Percentiles rank a stretch among this genome's conserved stretches.
Evolutionary conservation across 2,113 vertebrate genomes (phyloP).

Genomic region (Pseudopodoces humilis): DNA sequence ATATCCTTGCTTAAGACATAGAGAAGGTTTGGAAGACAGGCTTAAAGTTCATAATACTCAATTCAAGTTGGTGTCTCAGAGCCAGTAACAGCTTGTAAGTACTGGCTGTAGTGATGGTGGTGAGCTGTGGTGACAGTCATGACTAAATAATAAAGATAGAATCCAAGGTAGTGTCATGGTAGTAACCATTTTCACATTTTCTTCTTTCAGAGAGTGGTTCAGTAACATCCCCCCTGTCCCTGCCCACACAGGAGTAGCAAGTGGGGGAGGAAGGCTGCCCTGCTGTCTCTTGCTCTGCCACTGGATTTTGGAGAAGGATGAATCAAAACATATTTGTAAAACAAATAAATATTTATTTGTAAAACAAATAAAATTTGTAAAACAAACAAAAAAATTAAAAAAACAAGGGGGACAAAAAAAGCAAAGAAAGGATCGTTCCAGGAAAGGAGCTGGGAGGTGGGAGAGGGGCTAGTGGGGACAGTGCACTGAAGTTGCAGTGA

Average conservation of each 20-base stretch:
- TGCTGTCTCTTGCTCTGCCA: neutral
- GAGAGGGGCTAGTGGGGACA: rapidly evolving
- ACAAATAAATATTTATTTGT: neutral
- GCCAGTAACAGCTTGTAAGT: neutral
- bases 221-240: neutral
- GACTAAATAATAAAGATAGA: neutral
- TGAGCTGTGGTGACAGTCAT: neutral
- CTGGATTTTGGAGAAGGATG: neutral
- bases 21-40: neutral
- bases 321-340: neutral
- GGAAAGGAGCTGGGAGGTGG: neutral
- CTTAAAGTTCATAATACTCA: neutral
- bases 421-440: neutral
- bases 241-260: neutral
- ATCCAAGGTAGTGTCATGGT: neutral
- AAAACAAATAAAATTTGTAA: neutral
- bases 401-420: neutral
- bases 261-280: neutral
- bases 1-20: neutral
- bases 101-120: neutral
- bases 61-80: neutral
- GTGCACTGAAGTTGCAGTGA: neutral
- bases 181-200: neutral
- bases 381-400: neutral
- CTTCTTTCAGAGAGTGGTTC: neutral